These are phyloP conservation scores for Drosophila funebris DNA, from an alignment of 1,140 invertebrate species.

Conservation along the genomic window DNA sequence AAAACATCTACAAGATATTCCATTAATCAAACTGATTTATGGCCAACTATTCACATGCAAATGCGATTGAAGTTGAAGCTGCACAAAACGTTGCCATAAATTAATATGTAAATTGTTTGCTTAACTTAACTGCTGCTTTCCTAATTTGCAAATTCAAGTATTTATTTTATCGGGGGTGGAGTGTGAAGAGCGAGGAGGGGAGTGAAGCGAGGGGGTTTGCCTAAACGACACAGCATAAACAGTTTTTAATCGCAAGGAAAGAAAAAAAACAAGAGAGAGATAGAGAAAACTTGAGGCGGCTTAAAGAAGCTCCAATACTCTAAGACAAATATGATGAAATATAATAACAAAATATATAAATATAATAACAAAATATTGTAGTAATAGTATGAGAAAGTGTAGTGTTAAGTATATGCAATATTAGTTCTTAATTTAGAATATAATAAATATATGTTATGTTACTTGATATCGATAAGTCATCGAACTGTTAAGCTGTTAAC, in stretches of 20 bases:
- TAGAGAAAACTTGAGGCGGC: no score
- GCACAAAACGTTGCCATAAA: conserved; percentile 26
- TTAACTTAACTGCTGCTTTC: conserved; percentile 10
- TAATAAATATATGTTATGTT: no score
- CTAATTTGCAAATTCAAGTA: conserved; percentile 32
- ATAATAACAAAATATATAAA: no score
- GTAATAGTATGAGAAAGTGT: no score
- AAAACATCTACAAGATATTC: conserved; percentile 50
- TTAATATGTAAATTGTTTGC: conserved; percentile 42
- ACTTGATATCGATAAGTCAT: no score
- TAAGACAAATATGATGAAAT: no score
- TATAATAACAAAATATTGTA: no score
- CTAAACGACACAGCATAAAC: conserved; percentile 13
- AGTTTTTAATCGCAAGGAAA: conserved; percentile 6
- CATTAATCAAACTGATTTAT: conserved; percentile 74
- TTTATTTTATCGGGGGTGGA: no score
- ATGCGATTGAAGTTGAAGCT: conserved; percentile 17
- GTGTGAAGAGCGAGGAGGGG: no score
- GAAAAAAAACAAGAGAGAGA: neutral
- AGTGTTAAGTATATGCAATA: no score
- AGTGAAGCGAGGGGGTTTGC: neutral
- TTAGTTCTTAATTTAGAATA: no score
- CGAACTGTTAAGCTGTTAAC: no score
- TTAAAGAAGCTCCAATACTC: neutral
- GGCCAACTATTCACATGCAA: conserved; percentile 48